Percentiles rank a stretch among this genome's conserved stretches.
Evolutionary conservation across 1,140 invertebrate species (phyloP).

Genomic region (Rhynchophorus ferrugineus): DNA sequence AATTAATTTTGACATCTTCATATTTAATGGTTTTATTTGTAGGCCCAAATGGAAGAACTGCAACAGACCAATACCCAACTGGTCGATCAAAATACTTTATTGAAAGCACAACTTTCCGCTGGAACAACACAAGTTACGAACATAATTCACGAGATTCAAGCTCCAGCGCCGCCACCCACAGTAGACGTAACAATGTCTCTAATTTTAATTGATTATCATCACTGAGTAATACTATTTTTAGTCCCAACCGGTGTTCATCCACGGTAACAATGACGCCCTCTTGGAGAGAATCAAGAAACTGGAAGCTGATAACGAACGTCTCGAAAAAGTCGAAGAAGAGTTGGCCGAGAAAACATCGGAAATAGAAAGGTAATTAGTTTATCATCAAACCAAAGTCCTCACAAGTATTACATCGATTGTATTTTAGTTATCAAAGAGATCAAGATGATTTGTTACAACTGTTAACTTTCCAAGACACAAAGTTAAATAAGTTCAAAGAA

Average conservation of each 20-base stretch:
- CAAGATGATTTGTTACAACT: constrained; percentile 85
- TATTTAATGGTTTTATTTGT: constrained; percentile 23
- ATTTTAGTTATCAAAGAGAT: constrained; percentile 52
- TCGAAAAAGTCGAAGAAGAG: constrained; percentile 12
- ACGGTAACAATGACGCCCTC: constrained; percentile 10
- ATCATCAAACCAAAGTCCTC: too few species aligned
- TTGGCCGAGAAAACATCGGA: constrained; percentile 44
- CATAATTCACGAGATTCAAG: neutral
- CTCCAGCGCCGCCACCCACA: neutral
- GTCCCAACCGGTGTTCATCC: neutral
- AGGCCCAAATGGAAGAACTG: constrained; percentile 64
- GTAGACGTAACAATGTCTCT: neutral
- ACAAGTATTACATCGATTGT: neutral
- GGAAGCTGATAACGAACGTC: constrained; percentile 24
- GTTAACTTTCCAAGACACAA: constrained; percentile 74
- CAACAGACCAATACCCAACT: constrained; percentile 64
- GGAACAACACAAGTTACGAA: constrained; percentile 23
- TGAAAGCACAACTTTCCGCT: constrained; percentile 64
- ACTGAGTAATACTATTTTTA: constrained; percentile 15
- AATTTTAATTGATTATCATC: neutral
- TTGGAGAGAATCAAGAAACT: constrained; percentile 31
- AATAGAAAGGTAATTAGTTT: constrained; percentile 51
- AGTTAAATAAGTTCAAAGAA: constrained; percentile 63
- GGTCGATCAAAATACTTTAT: constrained; percentile 79
- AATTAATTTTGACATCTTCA: too few species aligned